Evolutionary conservation across 2,113 vertebrate genomes (phyloP).

Genomic region (Amphiprion ocellaris): DNA sequence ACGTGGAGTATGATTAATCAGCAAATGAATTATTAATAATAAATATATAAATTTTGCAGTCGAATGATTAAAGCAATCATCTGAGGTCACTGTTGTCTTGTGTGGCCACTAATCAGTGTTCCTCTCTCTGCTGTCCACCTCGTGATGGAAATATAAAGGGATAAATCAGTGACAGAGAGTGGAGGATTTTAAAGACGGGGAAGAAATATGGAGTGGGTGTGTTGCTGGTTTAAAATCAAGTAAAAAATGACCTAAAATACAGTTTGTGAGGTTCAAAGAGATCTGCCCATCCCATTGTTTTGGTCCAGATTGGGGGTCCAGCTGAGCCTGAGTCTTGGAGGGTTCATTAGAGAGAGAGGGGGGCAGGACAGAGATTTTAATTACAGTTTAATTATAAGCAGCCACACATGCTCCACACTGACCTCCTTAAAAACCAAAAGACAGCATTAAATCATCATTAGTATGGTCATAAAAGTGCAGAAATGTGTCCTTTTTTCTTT

Average conservation of each 20-base stretch:
- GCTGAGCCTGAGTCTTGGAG: not conserved
- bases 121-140: not conserved
- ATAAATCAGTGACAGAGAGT: conserved; percentile 6
- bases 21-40: conserved; percentile 81
- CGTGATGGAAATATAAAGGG: conserved; percentile 25
- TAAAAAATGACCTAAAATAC: not conserved
- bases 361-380: conserved; percentile 27
- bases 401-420: not conserved
- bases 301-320: not conserved
- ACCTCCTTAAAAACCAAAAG: conserved; percentile 17
- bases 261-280: not conserved
- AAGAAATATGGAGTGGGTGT: not conserved
- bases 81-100: conserved; percentile 44
- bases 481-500: not conserved
- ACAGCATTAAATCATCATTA: not conserved
- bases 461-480: no score
- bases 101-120: conserved; percentile 44
- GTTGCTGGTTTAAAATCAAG: not conserved
- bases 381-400: conserved; percentile 49
- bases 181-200: not conserved
- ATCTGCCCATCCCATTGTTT: conserved; percentile 27
- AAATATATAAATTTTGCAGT: conserved; percentile 79
- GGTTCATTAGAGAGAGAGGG: conserved; percentile 3
- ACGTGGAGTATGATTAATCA: conserved; percentile 79
- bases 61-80: conserved; percentile 78